Evolutionary conservation across 2,113 vertebrate species (phyloP).

Genomic region (Herpailurus yagouaroundi): DNA sequence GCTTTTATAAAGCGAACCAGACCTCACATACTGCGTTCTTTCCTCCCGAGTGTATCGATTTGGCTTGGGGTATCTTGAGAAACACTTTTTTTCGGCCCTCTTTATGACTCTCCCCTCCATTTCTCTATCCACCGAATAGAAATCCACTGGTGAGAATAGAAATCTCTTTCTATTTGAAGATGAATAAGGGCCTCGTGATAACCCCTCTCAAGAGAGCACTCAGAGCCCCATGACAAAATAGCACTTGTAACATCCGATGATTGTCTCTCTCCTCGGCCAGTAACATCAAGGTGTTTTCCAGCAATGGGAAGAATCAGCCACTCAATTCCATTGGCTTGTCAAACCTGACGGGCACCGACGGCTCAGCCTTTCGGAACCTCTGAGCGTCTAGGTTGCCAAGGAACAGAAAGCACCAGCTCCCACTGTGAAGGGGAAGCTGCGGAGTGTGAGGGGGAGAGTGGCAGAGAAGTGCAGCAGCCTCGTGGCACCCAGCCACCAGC

Average conservation of each 20-base stretch:
- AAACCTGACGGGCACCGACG: neutral
- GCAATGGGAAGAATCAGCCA: neutral
- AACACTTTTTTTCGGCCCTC: neutral
- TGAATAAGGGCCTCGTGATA: neutral
- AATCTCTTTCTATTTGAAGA: neutral
- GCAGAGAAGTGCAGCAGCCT: neutral
- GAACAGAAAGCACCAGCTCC: neutral
- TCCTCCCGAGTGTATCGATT: neutral
- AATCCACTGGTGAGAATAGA: neutral
- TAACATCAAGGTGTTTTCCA: neutral
- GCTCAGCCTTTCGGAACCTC: neutral
- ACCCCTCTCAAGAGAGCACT: neutral
- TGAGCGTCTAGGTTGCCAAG: neutral
- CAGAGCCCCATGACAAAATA: neutral
- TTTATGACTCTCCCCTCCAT: neutral
- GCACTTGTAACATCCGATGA: neutral
- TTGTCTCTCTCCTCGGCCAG: neutral
- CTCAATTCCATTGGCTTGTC: neutral
- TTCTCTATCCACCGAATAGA: neutral
- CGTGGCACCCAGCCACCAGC: rapidly evolving
- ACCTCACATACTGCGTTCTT: neutral
- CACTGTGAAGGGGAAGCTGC: neutral
- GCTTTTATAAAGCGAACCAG: neutral
- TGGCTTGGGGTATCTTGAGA: neutral
- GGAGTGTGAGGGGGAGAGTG: neutral